Evolutionary conservation across 2,113 vertebrate genomes (phyloP), one percentile per base, ranked within the genome.

Genomic region (Hepsetus odoe): DNA sequence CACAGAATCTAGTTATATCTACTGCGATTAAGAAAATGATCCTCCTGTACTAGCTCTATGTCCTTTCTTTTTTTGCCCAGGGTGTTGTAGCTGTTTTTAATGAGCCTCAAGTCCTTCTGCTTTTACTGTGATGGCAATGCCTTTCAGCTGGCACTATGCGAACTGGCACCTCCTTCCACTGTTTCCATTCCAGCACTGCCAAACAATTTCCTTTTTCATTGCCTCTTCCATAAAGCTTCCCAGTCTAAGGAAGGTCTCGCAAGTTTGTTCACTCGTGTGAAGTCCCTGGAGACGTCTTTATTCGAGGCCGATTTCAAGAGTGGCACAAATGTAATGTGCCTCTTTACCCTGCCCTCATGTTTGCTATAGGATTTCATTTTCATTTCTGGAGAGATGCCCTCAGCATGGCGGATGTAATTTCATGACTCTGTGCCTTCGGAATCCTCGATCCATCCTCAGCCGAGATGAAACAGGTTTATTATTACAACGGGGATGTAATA

Each of bases 401-500:
- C 49, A 83, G 85, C 81, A 84, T 87, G 74, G 76, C 85, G 82
- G 85, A 62, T 91, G 86, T 84, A 84, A 90, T 91, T 90, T 92
- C 87, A 92, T 86, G 82, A 87, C 78, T 66, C 86, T 20, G 59
- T 59, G 72, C 82, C 81, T 78, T 86, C 81, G 79, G 85, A 87
- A 82, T 72, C 79, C 87, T 85, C 79, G 68, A 84, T 90, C 83
- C 83, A 81, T 87, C 83, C 51, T 76, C 30, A 46, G 76, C 62
- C 32, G 33, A 82, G 78, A 84, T 82, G 76, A 88, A 83, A 84
- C 10, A 30, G 70, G 88, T 90, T 91, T 90, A 86, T 92, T 90
- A 87, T 92, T 90, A 89, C 86, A 86, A 80, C 58, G 42, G 65
- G 72, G 88, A 88, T 86, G 85, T 89, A 89, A 90, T 90, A 92